Conservation (phyloP, 2,797 vertebrate genomes). For the Macropus fuliginosus region DNA sequence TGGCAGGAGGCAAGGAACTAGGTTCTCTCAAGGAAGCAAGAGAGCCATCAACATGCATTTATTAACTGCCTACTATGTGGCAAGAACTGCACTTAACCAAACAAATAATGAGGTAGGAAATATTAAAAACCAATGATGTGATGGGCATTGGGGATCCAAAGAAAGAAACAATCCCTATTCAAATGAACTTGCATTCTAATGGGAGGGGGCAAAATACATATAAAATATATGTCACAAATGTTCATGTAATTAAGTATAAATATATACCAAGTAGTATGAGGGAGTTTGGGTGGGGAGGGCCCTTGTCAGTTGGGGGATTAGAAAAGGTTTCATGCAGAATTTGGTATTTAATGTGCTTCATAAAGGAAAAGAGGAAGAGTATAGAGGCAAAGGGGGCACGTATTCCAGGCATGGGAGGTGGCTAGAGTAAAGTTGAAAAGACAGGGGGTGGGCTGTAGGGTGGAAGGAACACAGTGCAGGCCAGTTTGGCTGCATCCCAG, state of each 20-base stretch:
- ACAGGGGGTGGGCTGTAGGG: neutral
- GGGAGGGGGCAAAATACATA: neutral
- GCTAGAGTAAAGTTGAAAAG: neutral
- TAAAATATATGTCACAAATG: neutral
- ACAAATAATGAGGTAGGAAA: neutral
- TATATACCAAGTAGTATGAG: neutral
- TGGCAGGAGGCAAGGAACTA: neutral
- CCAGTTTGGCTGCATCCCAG: neutral
- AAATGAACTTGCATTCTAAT: neutral
- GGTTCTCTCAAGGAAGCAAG: neutral
- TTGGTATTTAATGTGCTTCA: neutral
- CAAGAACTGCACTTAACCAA: neutral
- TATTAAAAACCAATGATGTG: neutral
- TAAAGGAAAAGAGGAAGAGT: neutral
- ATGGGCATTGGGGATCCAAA: neutral
- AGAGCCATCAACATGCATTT: neutral
- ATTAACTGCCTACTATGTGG: neutral
- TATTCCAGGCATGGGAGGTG: neutral
- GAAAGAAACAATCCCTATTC: neutral
- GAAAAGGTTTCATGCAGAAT: neutral
- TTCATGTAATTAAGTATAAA: neutral
- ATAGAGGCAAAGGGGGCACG: neutral
- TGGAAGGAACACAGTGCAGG: neutral
- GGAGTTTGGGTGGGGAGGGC: neutral
- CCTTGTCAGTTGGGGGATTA: neutral